Base-by-base conservation (phyloP, 2,888 invertebrate genomes). In the Drosophila pseudotakahashii region DNA sequence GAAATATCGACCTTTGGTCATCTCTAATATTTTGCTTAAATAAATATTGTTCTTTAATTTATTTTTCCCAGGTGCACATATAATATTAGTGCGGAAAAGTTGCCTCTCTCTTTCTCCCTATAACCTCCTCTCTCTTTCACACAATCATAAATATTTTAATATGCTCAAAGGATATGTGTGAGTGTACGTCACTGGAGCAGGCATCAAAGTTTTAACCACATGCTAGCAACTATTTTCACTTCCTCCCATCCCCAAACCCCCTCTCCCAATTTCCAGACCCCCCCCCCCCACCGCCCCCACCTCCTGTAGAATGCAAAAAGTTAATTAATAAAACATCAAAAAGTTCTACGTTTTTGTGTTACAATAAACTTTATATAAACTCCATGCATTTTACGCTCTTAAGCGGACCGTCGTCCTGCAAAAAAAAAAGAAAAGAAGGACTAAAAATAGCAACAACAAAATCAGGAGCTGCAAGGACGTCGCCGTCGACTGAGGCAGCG, bases 301-400 rank as follows among this genome's bases (percentile, higher is more conserved):
- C 9, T 54, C 10, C 39, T 47, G 76, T 70, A 64, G 77, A 83
- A 85, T 81, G 82, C 82, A 85, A 82, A 83, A 83, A 88, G 83
- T 83, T 83, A 83, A 83, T 83, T 83, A 83, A 83, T 83, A 83
- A 88, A 83, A 88, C 83, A 88, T 88, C 88, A 88, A 83, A 83
- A 88, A 88, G 86, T 88, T 88, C 71, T 79, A 78, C 88, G 81
- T 83, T 81, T 71, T 85, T 83, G 80, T 82, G 86, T 82, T 76
- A 70, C 78, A 85, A 71, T 73, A 75, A 83, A 83, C 83, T 83
- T 88, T 88, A 82, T 88, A 85, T 88, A 85, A 83, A 88, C 88
- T 83, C 80, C 68, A 85, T 79, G 79, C 70, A 77, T 88, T 88
- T 77, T 79, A 81, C 84, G 84, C 77, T 75, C 81, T 81, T 81